Conservation (phyloP, 2,797 vertebrate genomes). For the Crocidura indochinensis region DNA sequence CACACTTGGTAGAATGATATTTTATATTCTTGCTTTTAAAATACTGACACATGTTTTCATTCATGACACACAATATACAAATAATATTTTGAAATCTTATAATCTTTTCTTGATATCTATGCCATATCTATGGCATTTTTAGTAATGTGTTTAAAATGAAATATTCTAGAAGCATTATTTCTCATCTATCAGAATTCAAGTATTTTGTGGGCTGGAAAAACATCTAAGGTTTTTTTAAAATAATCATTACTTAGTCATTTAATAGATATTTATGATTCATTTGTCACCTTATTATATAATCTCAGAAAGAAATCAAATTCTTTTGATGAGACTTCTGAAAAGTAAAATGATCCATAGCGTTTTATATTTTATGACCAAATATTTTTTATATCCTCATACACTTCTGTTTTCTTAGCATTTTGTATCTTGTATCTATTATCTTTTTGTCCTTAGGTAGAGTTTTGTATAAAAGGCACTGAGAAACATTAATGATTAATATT, state of each 20-base stretch:
- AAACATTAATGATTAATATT: not conserved
- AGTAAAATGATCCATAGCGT: not conserved
- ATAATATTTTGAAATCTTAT: not conserved
- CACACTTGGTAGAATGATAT: no score
- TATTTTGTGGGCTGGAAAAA: not conserved
- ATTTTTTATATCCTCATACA: not conserved
- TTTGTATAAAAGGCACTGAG: not conserved
- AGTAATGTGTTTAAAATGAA: not conserved
- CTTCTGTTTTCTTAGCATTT: not conserved
- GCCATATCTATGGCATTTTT: not conserved
- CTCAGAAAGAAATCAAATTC: not conserved
- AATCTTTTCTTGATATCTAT: not conserved
- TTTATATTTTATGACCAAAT: constrained; percentile 1
- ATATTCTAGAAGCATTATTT: not conserved
- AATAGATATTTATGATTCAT: constrained; percentile 24
- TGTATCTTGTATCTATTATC: not conserved
- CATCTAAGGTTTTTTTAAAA: constrained; percentile 6
- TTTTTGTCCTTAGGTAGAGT: not conserved
- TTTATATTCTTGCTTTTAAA: not conserved
- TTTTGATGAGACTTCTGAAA: not conserved
- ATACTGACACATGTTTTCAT: not conserved
- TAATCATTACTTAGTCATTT: not conserved
- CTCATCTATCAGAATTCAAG: not conserved
- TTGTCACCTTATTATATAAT: not conserved
- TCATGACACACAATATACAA: not conserved